Percentiles rank a stretch among this genome's conserved stretches.
Conservation (phyloP, 2,888 invertebrate genomes). For the Microdon myrmicae region DNA sequence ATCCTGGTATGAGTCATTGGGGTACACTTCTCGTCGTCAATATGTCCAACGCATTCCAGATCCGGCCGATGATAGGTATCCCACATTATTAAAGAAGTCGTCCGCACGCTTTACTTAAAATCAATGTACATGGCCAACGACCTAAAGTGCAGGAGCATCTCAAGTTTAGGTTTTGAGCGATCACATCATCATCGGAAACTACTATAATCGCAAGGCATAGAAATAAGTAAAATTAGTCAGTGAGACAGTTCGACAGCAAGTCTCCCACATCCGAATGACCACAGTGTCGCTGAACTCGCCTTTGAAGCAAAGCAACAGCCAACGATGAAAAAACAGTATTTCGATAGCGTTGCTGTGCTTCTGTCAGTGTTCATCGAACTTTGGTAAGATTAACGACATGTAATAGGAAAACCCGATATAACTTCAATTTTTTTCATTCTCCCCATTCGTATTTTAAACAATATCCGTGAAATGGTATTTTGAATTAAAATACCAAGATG, state of each 20-base stretch:
- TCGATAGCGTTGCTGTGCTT: slow-evolving; percentile 89
- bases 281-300: slow-evolving; percentile 90
- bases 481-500: no score
- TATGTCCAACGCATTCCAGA: slow-evolving; percentile 83
- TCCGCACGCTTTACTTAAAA: no score
- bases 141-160: slow-evolving; percentile 94
- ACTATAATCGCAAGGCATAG: slow-evolving; percentile 92
- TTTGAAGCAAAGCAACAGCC: slow-evolving; percentile 94
- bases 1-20: no score
- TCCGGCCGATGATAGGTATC: slow-evolving; percentile 90
- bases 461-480: no score
- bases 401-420: no score
- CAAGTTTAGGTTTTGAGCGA: slow-evolving; percentile 90
- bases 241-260: slow-evolving; percentile 96
- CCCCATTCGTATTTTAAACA: no score
- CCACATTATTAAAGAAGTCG: no score
- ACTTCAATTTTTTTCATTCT: no score
- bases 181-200: slow-evolving; percentile 92
- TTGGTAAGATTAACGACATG: slow-evolving; percentile 94
- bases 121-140: slow-evolving; percentile 97
- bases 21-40: slow-evolving; percentile 71
- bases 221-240: slow-evolving; percentile 95
- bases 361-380: slow-evolving; percentile 86
- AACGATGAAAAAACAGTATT: slow-evolving; percentile 91
- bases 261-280: slow-evolving; percentile 93